These are phyloP conservation scores for Lottia scabra DNA, from an alignment of 2,888 invertebrate species.

Conservation along the genomic window DNA sequence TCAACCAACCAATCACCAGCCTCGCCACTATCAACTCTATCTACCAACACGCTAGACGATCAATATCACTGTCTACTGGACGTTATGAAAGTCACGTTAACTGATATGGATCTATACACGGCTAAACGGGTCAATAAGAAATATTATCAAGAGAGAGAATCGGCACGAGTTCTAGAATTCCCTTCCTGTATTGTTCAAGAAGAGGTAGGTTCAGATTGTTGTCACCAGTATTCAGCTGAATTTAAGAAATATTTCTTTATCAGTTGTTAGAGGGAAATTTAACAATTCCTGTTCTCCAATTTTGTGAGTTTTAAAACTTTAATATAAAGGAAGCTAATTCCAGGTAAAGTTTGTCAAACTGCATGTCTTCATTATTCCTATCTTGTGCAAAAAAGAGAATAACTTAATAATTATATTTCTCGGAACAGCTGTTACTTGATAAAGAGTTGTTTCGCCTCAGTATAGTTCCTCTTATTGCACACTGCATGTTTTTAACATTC, in stretches of 20 bases:
- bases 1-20: conserved; percentile 3
- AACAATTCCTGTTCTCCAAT: no score
- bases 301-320: no score
- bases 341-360: no score
- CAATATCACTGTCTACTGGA: conserved; percentile 76
- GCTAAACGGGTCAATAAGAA: conserved; percentile 71
- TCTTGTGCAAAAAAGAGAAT: no score
- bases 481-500: no score
- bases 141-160: conserved; percentile 31
- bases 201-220: conserved; percentile 45
- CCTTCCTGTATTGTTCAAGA: conserved; percentile 63
- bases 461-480: no score
- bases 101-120: conserved; percentile 83
- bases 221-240: not conserved
- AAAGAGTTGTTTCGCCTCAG: no score
- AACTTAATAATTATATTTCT: no score
- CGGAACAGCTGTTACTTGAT: no score
- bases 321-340: no score
- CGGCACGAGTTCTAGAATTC: conserved; percentile 59
- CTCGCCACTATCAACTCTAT: not conserved
- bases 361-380: no score
- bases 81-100: conserved; percentile 79
- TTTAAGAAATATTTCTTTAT: not conserved
- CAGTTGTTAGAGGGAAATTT: no score
- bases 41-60: not conserved